Evolutionary conservation across 2,797 vertebrate species (phyloP).

Genomic region (Botia kubotai): DNA sequence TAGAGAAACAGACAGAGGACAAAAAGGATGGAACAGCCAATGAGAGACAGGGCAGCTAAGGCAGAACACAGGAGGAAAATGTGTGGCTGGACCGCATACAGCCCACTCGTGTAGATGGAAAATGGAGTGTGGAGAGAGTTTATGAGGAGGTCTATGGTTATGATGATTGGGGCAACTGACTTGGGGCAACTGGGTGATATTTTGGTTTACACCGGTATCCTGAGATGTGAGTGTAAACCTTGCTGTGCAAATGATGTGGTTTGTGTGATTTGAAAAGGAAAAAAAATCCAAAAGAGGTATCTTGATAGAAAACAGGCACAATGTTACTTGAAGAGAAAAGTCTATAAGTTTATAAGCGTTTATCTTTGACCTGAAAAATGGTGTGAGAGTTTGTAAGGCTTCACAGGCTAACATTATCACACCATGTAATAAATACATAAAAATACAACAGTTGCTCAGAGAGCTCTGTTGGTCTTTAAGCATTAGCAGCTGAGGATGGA

Average conservation of each 20-base stretch:
- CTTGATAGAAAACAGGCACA: slow-evolving; percentile 45
- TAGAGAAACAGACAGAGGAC: slow-evolving; percentile 65
- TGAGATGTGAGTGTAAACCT: slow-evolving; percentile 45
- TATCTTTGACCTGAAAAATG: neutral
- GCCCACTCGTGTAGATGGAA: slow-evolving; percentile 14
- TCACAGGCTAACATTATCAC: slow-evolving; percentile 4
- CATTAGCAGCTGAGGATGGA: slow-evolving; percentile 61
- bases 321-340: slow-evolving; percentile 19
- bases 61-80: slow-evolving; percentile 55
- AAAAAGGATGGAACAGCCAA: slow-evolving; percentile 55
- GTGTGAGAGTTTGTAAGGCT: slow-evolving; percentile 20
- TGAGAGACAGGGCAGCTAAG: slow-evolving; percentile 42
- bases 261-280: slow-evolving; percentile 35
- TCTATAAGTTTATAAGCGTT: neutral
- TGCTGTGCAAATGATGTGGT: slow-evolving; percentile 37
- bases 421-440: neutral
- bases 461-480: slow-evolving; percentile 23
- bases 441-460: slow-evolving; percentile 10
- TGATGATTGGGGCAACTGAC: slow-evolving; percentile 1
- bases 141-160: slow-evolving; percentile 67
- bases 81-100: slow-evolving; percentile 38
- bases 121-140: slow-evolving; percentile 62
- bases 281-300: slow-evolving; percentile 58
- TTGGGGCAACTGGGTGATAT: slow-evolving; percentile 20
- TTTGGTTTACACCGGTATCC: slow-evolving; percentile 35